Base-by-base conservation (phyloP, 2,113 vertebrate species). In the Cavia aperea region DNA sequence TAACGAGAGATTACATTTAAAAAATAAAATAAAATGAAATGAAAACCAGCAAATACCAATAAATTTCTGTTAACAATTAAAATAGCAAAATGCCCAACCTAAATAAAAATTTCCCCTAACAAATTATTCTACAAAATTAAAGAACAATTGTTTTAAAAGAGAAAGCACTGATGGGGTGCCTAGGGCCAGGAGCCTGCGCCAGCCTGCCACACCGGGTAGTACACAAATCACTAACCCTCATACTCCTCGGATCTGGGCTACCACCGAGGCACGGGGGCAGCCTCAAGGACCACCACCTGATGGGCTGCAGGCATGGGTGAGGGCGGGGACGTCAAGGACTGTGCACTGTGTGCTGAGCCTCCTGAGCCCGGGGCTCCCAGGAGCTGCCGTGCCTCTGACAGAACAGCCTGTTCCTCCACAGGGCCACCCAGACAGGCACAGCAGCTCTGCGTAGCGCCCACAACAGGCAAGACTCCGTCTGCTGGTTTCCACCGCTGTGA, bases 91-190 rank as follows among this genome's bases (percentile, higher is more conserved):
- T 65, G 43, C 5, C 18, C 54, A 89, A 24, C 8, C 84, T 49
- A 94, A 86, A 88, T 49, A 65, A 77, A 84, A 90, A 83, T 33
- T 88, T 72, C 24, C 46, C 19, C 2, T 78, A 90, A 58, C 31
- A 75, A 31, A 56, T 78, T n/a, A 88, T 39, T 33, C 73, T n/a
- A 72, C 56, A 89, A 84, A 95, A 81, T 88, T 62, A 83, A 39
- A 66, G 29, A 94, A 62, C 39, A 58, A 63, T 51, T 78, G 36
- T 4, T 31, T 24, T 36, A 87, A 93, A 93, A 85, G 58, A 46
- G 43, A 78, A 81, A 92, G 21, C 36, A 9, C 58, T 75, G 51
- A 54, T 66, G 18, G n/a, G 7, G 6, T 56, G 58, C 51, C 73
- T 14, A 82, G 33, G 19, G 36, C 29, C 46, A 63, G n/a, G 46